Percentiles rank a stretch among this genome's conserved stretches.
phyloP scores from a whole-genome alignment of 2,797 vertebrate species.

The Harpagifer antarcticus region DNA sequence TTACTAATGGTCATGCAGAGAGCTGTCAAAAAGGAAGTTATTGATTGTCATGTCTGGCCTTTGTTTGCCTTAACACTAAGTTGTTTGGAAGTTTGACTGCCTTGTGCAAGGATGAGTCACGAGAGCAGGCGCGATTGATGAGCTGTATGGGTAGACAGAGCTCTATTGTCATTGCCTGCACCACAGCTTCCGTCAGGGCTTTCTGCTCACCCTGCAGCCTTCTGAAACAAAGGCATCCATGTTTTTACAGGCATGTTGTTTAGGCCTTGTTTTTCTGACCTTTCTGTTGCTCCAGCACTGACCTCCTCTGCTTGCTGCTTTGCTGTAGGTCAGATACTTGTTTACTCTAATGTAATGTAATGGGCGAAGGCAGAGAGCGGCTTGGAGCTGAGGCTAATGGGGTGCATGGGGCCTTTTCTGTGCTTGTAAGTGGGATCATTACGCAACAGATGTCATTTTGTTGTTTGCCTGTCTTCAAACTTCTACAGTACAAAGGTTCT shows the following conservation, averaged over 20 bases:
- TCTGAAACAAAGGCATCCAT: constrained; percentile 75
- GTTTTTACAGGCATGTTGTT: constrained; percentile 69
- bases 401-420: constrained; percentile 29
- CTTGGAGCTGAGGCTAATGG: constrained; percentile 19
- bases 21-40: constrained; percentile 68
- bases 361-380: constrained; percentile 16
- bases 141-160: constrained; percentile 77
- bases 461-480: constrained; percentile 41
- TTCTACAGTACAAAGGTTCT: constrained; percentile 60
- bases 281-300: constrained; percentile 36
- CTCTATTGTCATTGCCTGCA: constrained; percentile 71
- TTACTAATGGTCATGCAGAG: constrained; percentile 52
- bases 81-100: constrained; percentile 73
- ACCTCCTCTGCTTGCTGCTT: constrained; percentile 36
- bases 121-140: constrained; percentile 74
- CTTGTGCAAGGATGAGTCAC: constrained; percentile 76
- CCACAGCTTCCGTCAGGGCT: constrained; percentile 75
- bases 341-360: constrained; percentile 34
- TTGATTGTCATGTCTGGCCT: constrained; percentile 60
- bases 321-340: constrained; percentile 29
- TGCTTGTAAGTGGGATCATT: constrained; percentile 48
- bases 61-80: constrained; percentile 64
- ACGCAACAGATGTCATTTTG: constrained; percentile 41
- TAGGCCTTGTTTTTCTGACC: constrained; percentile 67
- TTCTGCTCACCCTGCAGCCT: constrained; percentile 70